Conservation (phyloP, 2,113 vertebrate species). For the Cyanoderma ruficeps region DNA sequence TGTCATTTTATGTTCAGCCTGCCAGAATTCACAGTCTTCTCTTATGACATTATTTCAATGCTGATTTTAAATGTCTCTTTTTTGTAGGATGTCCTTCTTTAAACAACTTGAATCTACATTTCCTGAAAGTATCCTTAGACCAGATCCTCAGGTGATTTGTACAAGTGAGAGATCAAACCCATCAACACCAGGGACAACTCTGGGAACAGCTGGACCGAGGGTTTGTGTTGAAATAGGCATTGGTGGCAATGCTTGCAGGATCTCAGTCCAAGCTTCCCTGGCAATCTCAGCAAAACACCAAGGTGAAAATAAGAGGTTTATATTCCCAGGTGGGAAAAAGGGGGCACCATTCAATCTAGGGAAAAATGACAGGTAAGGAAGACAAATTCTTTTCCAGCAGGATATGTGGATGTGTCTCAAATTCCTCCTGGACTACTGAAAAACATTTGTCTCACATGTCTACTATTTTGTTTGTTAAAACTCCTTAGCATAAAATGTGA, state of each 20-base stretch:
- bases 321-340: not conserved
- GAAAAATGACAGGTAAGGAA: not conserved
- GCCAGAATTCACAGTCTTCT: not conserved
- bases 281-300: not conserved
- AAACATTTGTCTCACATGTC: not conserved
- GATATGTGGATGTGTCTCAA: not conserved
- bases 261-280: not conserved
- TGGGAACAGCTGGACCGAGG: not conserved
- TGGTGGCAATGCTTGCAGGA: not conserved
- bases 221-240: accelerated
- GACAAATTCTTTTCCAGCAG: not conserved
- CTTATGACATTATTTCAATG: not conserved
- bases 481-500: not conserved
- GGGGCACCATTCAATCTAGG: not conserved
- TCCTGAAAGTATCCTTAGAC: not conserved
- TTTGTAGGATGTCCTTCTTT: not conserved
- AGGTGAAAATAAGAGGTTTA: not conserved
- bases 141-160: not conserved
- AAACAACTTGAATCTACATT: not conserved
- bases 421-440: not conserved
- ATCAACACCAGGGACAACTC: not conserved
- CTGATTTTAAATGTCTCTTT: not conserved
- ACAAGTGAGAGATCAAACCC: not conserved
- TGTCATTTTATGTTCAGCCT: not conserved
- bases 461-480: not conserved